These are phyloP conservation scores for Hololepta plana DNA, from an alignment of 2,888 invertebrate genomes.

Conservation along the genomic window DNA sequence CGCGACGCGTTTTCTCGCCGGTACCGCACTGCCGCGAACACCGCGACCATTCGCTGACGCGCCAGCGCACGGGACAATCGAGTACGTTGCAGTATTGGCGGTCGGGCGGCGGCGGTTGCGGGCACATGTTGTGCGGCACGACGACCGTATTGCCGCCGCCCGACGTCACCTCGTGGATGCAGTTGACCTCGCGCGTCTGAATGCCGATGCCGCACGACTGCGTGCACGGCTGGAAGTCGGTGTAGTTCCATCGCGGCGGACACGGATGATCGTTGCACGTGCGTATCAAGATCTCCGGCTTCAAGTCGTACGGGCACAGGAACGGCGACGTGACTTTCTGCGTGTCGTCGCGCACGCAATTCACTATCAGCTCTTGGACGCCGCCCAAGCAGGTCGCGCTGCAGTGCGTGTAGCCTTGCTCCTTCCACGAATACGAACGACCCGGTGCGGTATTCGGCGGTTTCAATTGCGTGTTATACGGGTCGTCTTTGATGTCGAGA, in stretches of 20 bases:
- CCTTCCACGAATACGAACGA: conserved; percentile 76
- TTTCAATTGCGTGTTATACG: conserved; percentile 16
- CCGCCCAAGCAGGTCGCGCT: conserved; percentile 88
- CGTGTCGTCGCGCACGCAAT: conserved; percentile 74
- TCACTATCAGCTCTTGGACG: conserved; percentile 71
- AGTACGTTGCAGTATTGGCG: conserved; percentile 82
- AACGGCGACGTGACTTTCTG: conserved; percentile 75
- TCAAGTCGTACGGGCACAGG: conserved; percentile 69
- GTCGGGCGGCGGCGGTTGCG: conserved; percentile 76
- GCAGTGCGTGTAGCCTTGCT: conserved; percentile 81
- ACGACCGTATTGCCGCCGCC: conserved; percentile 78
- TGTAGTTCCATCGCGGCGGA: conserved; percentile 86
- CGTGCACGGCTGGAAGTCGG: conserved; percentile 77
- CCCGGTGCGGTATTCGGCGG: conserved; percentile 34
- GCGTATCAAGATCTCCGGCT: conserved; percentile 74
- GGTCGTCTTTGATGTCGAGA: conserved; percentile 34
- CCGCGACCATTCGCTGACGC: conserved; percentile 72
- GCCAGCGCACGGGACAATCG: conserved; percentile 87
- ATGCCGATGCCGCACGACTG: conserved; percentile 89
- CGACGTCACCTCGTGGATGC: conserved; percentile 71
- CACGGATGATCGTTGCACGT: conserved; percentile 93
- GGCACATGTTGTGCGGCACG: conserved; percentile 87
- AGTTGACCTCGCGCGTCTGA: conserved; percentile 76
- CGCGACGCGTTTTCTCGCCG: conserved; percentile 69
- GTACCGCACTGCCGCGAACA: conserved; percentile 89